Evolutionary conservation across 2,888 invertebrate genomes (phyloP).

Genomic region (Galeruca laticollis): DNA sequence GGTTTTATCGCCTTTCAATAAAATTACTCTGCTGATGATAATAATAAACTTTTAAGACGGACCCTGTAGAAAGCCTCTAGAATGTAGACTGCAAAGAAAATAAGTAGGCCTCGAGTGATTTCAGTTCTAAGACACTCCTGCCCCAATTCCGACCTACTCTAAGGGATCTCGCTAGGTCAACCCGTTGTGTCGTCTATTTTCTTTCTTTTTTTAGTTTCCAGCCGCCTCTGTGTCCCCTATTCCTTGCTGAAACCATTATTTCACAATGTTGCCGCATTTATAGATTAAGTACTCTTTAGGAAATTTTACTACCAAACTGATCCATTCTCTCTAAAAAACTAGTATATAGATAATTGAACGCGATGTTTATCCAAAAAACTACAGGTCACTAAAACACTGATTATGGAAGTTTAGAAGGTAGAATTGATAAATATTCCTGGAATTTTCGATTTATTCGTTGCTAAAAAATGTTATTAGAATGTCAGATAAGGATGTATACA

Average conservation of each 20-base stretch:
- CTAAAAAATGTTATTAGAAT: too few species aligned
- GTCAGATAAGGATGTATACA: too few species aligned
- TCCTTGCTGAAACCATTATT: conserved; percentile 13
- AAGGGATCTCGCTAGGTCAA: conserved; percentile 34
- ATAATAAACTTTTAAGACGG: background rate
- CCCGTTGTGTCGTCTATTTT: conserved; percentile 20
- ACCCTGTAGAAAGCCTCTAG: background rate
- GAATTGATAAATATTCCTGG: too few species aligned
- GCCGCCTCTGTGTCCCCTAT: conserved; percentile 17
- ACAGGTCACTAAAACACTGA: too few species aligned
- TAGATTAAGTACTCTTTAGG: background rate
- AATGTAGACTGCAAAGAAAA: conserved; percentile 4
- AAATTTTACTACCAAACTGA: background rate
- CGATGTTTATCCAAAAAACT: too few species aligned
- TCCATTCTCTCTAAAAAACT: too few species aligned
- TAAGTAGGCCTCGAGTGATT: conserved; percentile 6
- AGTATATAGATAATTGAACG: too few species aligned
- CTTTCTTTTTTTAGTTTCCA: conserved; percentile 23
- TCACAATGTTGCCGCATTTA: background rate
- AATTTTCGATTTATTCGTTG: too few species aligned
- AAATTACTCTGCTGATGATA: background rate
- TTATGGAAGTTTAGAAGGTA: too few species aligned
- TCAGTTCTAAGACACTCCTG: conserved; percentile 14
- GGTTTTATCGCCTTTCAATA: background rate
- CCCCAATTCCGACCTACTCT: conserved; percentile 37